Evolutionary conservation across 2,888 invertebrate genomes (phyloP).

Genomic region (Cheilosia impressa): DNA sequence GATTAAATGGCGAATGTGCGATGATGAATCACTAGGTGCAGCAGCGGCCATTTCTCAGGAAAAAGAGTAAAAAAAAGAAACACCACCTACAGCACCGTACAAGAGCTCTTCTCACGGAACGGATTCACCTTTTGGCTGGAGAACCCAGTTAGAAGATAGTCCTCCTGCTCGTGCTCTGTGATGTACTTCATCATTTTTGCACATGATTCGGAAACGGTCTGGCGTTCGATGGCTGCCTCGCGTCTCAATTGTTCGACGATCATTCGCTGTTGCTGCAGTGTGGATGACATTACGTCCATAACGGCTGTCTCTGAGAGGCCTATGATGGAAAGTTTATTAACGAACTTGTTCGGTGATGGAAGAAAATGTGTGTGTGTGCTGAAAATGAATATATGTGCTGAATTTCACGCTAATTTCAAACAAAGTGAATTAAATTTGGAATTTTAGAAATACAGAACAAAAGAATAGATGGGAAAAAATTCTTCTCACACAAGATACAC

Average conservation of each 20-base stretch:
- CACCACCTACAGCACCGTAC: conserved; percentile 89
- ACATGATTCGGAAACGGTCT: conserved; percentile 95
- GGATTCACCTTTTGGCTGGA: conserved; percentile 98
- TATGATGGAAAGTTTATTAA: conserved; percentile 86
- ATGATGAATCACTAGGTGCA: conserved; percentile 40
- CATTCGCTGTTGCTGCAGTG: conserved; percentile 94
- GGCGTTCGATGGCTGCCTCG: conserved; percentile 94
- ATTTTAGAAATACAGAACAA: conserved; percentile 21
- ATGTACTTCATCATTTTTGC: conserved; percentile 97
- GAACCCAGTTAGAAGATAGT: conserved; percentile 96
- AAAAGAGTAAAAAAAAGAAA: background rate
- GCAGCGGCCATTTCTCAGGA: conserved; percentile 20
- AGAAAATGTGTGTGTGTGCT: conserved; percentile 60
- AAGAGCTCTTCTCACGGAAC: conserved; percentile 97
- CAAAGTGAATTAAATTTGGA: conserved; percentile 37
- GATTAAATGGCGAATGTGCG: conserved; percentile 44
- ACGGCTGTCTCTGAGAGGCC: conserved; percentile 94
- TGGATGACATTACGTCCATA: conserved; percentile 97
- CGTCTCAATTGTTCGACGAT: conserved; percentile 96
- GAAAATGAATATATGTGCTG: conserved; percentile 66
- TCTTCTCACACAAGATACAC: conserved; percentile 61
- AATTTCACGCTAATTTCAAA: conserved; percentile 50
- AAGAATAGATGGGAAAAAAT: conserved; percentile 32
- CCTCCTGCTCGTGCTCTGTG: conserved; percentile 95
- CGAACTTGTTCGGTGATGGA: conserved; percentile 57